Base-by-base conservation (phyloP, 2,113 vertebrate species). In the Sorex fumeus region DNA sequence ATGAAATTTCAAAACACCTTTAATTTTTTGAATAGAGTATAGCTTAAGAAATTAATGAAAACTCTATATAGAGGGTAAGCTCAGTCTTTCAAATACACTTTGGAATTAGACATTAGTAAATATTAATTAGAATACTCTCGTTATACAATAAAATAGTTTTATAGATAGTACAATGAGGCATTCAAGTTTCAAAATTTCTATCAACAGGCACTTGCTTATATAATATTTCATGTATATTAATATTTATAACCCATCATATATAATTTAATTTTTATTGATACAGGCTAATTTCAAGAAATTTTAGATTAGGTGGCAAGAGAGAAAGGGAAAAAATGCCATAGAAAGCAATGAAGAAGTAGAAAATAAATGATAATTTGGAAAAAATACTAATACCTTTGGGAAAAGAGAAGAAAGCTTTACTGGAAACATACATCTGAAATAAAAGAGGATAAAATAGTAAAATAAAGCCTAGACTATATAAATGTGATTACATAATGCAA, bases 1-100 rank as follows among this genome's bases (percentile, higher is more conserved):
- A 78, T 85, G 71, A 87, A 71, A 36, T 19, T 90, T 76, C n/a
- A 89, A 87, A 95, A 78, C 11, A 36, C n/a, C 75, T 90, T 75
- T 94, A 66, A 47, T 74, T 84, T 82, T 69, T 69, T 30, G 76
- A 84, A 67, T 87, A 30, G 34, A 8, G 36, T 77, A 74, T 4
- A 66, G n/a, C 13, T 66, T 27, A 93, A 86, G 27, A 92, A 90
- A 87, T 34, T 66, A 92, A 79, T 67, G 75, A 18, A 43, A 87
- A 50, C 8, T 30, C 23, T 50, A 40, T 32, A 69, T 43, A 40
- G 5, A 75, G 10, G 32, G 4, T 53, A 36, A 79, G 11, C 21
- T 86, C 57, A 66, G 11, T 62, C 19, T 77, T 90, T 81, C 86
- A 85, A 95, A 74, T 28, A 4, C 10, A 70, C 2, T 90, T 88